A percentile compares a stretch with the other conserved stretches of the same genome.
Evolutionary conservation across 1,140 invertebrate genomes (phyloP).

Genomic region (Sarcophaga bullata): DNA sequence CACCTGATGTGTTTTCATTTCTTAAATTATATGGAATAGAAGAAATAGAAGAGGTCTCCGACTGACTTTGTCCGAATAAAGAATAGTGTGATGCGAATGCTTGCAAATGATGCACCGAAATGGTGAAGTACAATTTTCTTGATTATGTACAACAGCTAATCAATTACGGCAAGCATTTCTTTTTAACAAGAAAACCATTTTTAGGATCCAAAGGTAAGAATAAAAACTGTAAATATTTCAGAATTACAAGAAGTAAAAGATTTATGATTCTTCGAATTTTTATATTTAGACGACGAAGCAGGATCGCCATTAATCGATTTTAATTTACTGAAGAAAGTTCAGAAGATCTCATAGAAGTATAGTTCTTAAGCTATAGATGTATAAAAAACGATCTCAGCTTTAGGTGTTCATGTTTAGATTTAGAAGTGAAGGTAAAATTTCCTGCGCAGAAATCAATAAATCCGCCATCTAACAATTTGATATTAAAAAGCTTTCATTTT

Average conservation of each 20-base stretch:
- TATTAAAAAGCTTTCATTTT: not conserved
- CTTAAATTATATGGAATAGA: not conserved
- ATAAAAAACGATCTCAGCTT: not conserved
- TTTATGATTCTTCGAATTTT: no score
- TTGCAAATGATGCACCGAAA: not conserved
- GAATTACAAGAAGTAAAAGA: not conserved
- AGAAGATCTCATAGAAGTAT: not conserved
- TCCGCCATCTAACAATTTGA: not conserved
- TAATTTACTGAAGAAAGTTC: not conserved
- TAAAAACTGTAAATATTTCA: not conserved
- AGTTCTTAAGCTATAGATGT: not conserved
- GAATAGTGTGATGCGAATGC: not conserved
- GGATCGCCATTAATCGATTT: not conserved
- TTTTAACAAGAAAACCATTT: not conserved
- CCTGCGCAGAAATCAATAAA: not conserved
- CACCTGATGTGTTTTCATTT: not conserved
- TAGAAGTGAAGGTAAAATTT: not conserved
- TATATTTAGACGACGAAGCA: no score
- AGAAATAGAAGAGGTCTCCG: not conserved
- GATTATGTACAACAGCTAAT: not conserved
- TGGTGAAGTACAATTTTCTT: not conserved
- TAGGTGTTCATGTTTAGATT: no score
- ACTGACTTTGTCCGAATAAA: not conserved
- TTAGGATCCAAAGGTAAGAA: not conserved
- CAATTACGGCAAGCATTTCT: slow-evolving; percentile 11